Conservation (phyloP, 1,140 invertebrate genomes). For the Portunus trituberculatus region DNA sequence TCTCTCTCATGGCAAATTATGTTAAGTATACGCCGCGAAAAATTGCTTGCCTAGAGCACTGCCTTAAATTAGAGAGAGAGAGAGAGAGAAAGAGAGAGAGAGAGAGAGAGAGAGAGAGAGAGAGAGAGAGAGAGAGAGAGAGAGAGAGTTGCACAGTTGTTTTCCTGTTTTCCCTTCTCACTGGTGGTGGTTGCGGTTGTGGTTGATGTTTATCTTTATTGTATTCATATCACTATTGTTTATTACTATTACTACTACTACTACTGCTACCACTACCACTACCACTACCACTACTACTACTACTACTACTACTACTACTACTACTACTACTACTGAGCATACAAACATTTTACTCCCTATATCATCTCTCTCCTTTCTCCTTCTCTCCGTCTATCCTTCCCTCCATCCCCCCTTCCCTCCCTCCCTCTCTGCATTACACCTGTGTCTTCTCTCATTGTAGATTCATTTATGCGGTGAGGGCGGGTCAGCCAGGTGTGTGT, state of each 20-base stretch:
- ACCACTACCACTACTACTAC: slow-evolving; percentile 22
- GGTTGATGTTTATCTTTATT: not conserved
- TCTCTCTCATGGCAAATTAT: no score
- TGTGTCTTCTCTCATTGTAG: not conserved
- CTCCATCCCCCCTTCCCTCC: not conserved
- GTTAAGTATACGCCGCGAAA: no score
- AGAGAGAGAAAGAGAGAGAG: no score
- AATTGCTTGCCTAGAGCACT: no score
- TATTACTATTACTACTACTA: slow-evolving; percentile 1
- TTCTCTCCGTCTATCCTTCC: not conserved
- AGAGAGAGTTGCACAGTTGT: no score
- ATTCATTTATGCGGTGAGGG: not conserved
- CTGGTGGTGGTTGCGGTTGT: not conserved
- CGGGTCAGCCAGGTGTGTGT: not conserved
- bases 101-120: no score
- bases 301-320: slow-evolving; percentile 23
- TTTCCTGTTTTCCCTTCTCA: no score
- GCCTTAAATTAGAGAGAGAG: no score
- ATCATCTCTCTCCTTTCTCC: not conserved
- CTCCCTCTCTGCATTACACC: no score
- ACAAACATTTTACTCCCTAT: not conserved
- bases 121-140: no score
- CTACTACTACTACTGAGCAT: not conserved
- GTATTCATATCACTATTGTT: not conserved
- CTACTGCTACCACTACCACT: slow-evolving; percentile 21